Conservation (phyloP, 2,797 vertebrate species). For the Sphaeramia orbicularis region DNA sequence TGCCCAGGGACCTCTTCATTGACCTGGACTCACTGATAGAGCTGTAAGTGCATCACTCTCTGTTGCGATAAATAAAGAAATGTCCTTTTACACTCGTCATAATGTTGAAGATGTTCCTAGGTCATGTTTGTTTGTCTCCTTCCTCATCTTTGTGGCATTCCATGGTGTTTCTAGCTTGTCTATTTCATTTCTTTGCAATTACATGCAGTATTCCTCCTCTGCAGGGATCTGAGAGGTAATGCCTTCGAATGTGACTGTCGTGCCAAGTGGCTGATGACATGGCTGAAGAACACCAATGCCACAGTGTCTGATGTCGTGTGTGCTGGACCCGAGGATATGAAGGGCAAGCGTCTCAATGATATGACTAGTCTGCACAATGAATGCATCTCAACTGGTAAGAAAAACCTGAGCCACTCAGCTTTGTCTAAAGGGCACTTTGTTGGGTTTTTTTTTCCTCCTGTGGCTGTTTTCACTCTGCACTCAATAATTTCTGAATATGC, state of each 20-base stretch:
- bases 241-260: slow-evolving; percentile 97
- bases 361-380: slow-evolving; percentile 93
- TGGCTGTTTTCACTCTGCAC: too few relatives aligned
- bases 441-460: background rate
- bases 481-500: background rate
- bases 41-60: slow-evolving; percentile 88
- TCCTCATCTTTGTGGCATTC: background rate
- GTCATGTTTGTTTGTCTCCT: background rate
- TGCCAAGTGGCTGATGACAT: slow-evolving; percentile 96
- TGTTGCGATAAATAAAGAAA: background rate
- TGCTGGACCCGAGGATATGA: slow-evolving; percentile 92
- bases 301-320: slow-evolving; percentile 96
- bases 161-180: too few relatives aligned
- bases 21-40: slow-evolving; percentile 98
- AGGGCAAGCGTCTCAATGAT: slow-evolving; percentile 96
- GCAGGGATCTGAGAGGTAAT: slow-evolving; percentile 97
- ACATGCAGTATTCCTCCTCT: slow-evolving; percentile 17
- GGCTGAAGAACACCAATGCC: slow-evolving; percentile 98
- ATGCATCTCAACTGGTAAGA: slow-evolving; percentile 93
- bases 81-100: background rate
- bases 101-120: background rate
- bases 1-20: slow-evolving; percentile 94
- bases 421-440: slow-evolving; percentile 1
- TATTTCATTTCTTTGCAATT: slow-evolving; percentile 17
- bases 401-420: slow-evolving; percentile 32